These are phyloP conservation scores for Bombus confusus DNA, from an alignment of 1,140 invertebrate species.

Conservation along the genomic window DNA sequence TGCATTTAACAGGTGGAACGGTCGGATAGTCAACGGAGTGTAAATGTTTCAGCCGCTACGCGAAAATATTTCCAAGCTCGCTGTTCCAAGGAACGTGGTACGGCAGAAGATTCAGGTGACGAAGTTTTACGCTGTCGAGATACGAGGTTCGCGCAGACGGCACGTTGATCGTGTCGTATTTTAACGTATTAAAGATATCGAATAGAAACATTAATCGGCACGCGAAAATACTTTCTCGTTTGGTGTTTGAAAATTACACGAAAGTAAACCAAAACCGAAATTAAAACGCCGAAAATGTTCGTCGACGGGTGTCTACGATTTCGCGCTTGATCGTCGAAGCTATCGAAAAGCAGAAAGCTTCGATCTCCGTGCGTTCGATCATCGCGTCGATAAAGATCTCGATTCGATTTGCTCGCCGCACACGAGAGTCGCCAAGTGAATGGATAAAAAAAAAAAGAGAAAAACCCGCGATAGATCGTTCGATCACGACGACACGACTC, in stretches of 20 bases:
- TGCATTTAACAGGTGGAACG: background rate
- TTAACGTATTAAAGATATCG: too few species aligned
- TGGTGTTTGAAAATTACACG: too few species aligned
- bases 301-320: background rate
- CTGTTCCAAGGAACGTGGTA: background rate
- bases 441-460: background rate
- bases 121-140: too few species aligned
- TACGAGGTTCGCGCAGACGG: too few species aligned
- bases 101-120: too few species aligned
- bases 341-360: conserved; percentile 10
- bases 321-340: background rate
- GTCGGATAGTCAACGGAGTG: background rate
- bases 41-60: background rate
- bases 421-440: background rate
- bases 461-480: background rate
- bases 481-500: background rate
- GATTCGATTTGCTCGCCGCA: background rate
- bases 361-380: conserved; percentile 2
- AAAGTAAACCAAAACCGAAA: too few species aligned
- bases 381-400: conserved; percentile 43
- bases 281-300: background rate
- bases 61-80: background rate
- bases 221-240: too few species aligned
- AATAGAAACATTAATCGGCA: too few species aligned
- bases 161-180: too few species aligned